Evolutionary conservation across 2,888 invertebrate species (phyloP), one percentile per base, ranked within the genome.

Genomic region (Drosophila mayaguana): DNA sequence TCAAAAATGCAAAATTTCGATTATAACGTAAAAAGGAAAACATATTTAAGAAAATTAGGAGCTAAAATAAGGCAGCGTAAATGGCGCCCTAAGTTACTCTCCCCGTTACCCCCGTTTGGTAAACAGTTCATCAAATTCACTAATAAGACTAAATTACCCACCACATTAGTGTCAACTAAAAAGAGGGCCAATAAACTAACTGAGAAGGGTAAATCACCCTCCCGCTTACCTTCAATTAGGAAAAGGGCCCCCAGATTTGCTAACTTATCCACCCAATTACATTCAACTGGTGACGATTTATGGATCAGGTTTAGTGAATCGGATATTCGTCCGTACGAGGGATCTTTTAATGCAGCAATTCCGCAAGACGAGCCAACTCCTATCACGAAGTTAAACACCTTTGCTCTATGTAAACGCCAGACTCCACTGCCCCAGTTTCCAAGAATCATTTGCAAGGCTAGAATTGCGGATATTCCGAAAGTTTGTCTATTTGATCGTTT

Each of bases 401-500:
- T 14, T 5, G 2, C 0, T 18, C 18, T 25, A 5, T 12, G 1
- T 12, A 28, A 12, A 12, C 8, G 28, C 28, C 8, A 8, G 28
- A 0, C 1, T 28, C 8, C 14, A 28, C 12, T 0, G 0, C 6
- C 1, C 0, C 14, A 2, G 11, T 18, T 7, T 2, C 45, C 38
- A 2, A n/a, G 14, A 0, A n/a, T 6, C 1, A 16, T 9, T 2
- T 6, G 0, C 2, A 0, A 5, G 0, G 0, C 8, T 38, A 8
- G 3, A 20, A 14, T n/a, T 18, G 25, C 32, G 5, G 3, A n/a
- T n/a, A 72, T 78, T 56, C 78, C 78, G 9, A 63, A 14, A 43
- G 9, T 2, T 1, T 28, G 62, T 42, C 51, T 78, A 0, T 69
- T 78, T 16, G 78, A 70, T 28, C 40, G 28, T 14, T 32, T 18